Base-by-base conservation (phyloP, 2,888 invertebrate genomes). In the Theretra japonica region DNA sequence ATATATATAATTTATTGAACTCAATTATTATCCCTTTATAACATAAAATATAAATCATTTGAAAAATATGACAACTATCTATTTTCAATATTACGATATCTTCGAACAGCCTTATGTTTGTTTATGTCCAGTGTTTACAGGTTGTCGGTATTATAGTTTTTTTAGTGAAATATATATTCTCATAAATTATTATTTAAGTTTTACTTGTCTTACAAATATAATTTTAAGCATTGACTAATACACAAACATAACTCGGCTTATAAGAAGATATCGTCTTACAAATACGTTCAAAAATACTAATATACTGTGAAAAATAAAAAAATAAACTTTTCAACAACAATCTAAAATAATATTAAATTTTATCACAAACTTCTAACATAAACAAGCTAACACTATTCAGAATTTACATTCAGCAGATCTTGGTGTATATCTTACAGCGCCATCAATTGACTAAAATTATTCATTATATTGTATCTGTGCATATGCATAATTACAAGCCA, bases 321-420 rank as follows among this genome's bases (percentile, higher is more conserved):
- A 69, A 48, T 53, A 59, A 48, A 17, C 21, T 30, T 50, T 53
- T 50, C 28, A 60, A 53, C 33, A 62, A 70, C 41, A 57, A 65
- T 65, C 15, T 41, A 41, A 76, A 73, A 77, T 76, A 72, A 7
- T 73, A 73, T 79, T 75, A 75, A 75, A 72, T 78, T 70, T 79
- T 69, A 75, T 73, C 73, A 76, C 68, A 77, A 77, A 68, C 74
- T 74, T 75, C 70, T 71, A 62, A 74, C 79, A 78, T 73, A 75
- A 85, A 84, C 75, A 83, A 78, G 78, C 80, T 83, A 82, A 77
- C 80, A 85, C 84, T 86, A 87, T 81, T 83, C 74, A 80, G 77
- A 79, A 78, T 80, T 75, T 78, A 83, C 79, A 80, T 75, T 73
- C 75, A 73, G 79, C 80, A 83, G 81, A 80, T 80, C 75, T 75